Base-by-base conservation (phyloP, 2,797 vertebrate genomes). In the Acanthiza pusilla region DNA sequence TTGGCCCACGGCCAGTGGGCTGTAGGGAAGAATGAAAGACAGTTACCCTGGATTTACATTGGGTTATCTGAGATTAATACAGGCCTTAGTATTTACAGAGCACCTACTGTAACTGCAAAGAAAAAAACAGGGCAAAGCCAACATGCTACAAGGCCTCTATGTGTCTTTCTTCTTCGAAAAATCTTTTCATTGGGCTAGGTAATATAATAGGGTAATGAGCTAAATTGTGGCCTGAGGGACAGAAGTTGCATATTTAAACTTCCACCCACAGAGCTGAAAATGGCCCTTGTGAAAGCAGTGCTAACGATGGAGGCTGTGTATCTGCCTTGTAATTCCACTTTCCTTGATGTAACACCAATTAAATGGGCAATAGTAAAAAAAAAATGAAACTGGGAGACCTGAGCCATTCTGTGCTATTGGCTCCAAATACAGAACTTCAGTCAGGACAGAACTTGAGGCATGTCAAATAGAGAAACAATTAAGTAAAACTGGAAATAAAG, bases 21-120 rank as follows among this genome's bases (percentile, higher is more conserved):
- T 85, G 65, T 40, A 85, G 72, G 60, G 79, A 84, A 96, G 92
- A 92, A 96, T 87, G 92, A 90, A 88, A 90, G 94, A 91, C 72
- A 84, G 85, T 81, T 91, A 83, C 76, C 45, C 84, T 74, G 88
- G 76, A 78, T 93, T 95, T 95, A 87, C 50, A 38, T 34, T 16
- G 83, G 60, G 94, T 93, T 96, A 94, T 73, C 82, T 0, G 10
- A 89, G 89, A 97, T 94, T 84, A 95, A 94, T 76, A 74, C 3
- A 84, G 83, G 71, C 83, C 74, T 85, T 11, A 65, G 38, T 36
- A 85, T 79, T 87, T 84, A 95, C 77, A 94, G 90, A 95, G 88
- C 63, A 74, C 77, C 74, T 43, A 93, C 90, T 92, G 94, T 88
- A 86, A 81, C 76, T 81, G 83, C 72, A 70, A 67, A 87, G 77